A percentile compares a stretch with the other conserved stretches of the same genome.
Conservation (phyloP, 2,888 invertebrate genomes). For the Augiades crinisus region DNA sequence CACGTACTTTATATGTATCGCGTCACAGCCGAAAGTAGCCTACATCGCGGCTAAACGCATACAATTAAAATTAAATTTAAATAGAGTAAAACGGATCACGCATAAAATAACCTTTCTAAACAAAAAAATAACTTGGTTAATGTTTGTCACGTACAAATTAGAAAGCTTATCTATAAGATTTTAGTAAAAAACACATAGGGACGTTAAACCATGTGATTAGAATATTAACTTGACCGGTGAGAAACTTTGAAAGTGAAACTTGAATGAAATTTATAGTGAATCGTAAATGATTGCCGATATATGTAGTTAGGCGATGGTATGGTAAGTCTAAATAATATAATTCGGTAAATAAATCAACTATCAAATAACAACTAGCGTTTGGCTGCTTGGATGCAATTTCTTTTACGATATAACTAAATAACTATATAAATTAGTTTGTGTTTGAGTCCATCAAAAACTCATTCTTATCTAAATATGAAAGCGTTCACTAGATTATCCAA, state of each 20-base stretch:
- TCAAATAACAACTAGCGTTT: no score
- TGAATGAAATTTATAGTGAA: no score
- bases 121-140: conserved; percentile 8
- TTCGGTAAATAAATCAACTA: no score
- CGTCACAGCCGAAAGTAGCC: conserved; percentile 20
- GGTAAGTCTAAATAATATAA: no score
- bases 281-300: background rate
- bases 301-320: no score
- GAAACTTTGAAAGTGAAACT: conserved; percentile 15
- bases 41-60: conserved; percentile 18
- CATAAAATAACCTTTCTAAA: conserved; percentile 5
- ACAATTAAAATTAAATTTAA: conserved; percentile 20
- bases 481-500: no score
- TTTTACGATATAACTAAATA: no score
- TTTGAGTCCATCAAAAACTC: no score
- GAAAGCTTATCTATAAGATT: conserved; percentile 17
- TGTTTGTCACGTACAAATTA: conserved; percentile 16
- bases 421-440: no score
- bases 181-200: background rate
- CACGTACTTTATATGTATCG: conserved; percentile 16
- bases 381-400: no score
- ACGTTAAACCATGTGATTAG: background rate
- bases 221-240: conserved; percentile 2
- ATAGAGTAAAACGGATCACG: conserved; percentile 14
- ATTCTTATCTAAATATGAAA: no score